Percentiles rank a stretch among this genome's conserved stretches.
These are phyloP conservation scores for Eristalinus aeneus DNA, from an alignment of 2,888 invertebrate species.

Conservation along the genomic window DNA sequence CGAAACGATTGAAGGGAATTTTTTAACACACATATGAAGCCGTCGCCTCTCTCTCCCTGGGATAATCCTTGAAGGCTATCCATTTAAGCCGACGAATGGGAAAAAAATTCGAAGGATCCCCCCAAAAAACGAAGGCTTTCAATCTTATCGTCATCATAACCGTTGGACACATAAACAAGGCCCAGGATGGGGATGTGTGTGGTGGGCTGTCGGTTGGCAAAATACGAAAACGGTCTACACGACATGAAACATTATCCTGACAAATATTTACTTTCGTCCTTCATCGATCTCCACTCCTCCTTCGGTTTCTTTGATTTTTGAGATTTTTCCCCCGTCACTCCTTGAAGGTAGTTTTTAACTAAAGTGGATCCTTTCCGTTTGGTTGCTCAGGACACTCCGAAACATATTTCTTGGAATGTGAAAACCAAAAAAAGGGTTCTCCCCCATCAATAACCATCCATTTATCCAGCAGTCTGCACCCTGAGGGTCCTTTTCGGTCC, in stretches of 20 bases:
- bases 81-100: conserved; percentile 31
- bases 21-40: conserved; percentile 23
- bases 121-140: conserved; percentile 29
- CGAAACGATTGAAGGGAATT: conserved; percentile 20
- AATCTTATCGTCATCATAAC: conserved; percentile 68
- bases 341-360: conserved; percentile 50
- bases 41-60: conserved; percentile 36
- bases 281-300: conserved; percentile 39
- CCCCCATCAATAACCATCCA: conserved; percentile 37
- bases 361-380: conserved; percentile 34
- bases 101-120: conserved; percentile 16
- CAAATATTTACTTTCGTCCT: conserved; percentile 67
- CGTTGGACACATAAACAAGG: conserved; percentile 68
- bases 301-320: neutral
- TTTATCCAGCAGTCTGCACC: neutral
- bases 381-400: conserved; percentile 2
- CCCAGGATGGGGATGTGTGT: conserved; percentile 2
- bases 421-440: conserved; percentile 35
- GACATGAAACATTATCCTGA: conserved; percentile 69
- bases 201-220: conserved; percentile 16
- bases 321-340: conserved; percentile 15
- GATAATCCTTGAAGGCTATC: conserved; percentile 52
- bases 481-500: neutral
- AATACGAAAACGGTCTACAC: conserved; percentile 53
- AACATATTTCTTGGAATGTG: neutral